Evolutionary conservation across 2,797 vertebrate species (phyloP).

Genomic region (Amniataba percoides): DNA sequence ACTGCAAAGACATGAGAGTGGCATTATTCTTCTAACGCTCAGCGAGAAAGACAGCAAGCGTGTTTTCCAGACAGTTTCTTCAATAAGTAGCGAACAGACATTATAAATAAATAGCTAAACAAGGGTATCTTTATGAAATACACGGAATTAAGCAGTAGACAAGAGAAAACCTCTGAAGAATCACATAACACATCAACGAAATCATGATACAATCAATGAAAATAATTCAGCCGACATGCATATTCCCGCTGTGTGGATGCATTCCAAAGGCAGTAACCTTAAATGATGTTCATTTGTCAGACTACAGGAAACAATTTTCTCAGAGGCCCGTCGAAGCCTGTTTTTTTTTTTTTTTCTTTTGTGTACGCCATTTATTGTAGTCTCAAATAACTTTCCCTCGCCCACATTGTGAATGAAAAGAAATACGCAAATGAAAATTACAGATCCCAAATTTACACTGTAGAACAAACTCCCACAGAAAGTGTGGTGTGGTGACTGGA

Average conservation of each 20-base stretch:
- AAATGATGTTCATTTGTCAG: not conserved
- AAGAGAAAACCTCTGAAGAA: not conserved
- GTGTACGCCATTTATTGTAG: constrained; percentile 10
- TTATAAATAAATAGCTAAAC: not conserved
- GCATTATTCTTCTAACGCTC: not conserved
- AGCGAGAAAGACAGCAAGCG: not conserved
- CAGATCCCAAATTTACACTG: constrained; percentile 10
- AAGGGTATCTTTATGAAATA: not conserved
- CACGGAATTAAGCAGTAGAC: not conserved
- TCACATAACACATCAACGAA: not conserved
- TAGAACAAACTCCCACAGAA: constrained; percentile 13
- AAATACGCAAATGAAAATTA: constrained; percentile 26
- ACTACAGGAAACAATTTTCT: constrained; percentile 3
- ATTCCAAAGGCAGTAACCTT: not conserved
- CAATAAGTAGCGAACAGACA: not conserved
- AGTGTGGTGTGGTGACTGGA: constrained; percentile 4
- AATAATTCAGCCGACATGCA: constrained; percentile 5
- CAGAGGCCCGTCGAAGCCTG: constrained; percentile 24
- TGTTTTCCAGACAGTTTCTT: not conserved
- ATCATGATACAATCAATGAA: not conserved
- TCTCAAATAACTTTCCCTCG: constrained; percentile 16
- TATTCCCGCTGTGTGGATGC: not conserved
- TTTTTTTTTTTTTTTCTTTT: not conserved
- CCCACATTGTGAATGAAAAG: constrained; percentile 15
- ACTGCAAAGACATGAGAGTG: not conserved